Evolutionary conservation across 2,888 invertebrate genomes (phyloP).

Genomic region (Temnothorax unifasciatus): DNA sequence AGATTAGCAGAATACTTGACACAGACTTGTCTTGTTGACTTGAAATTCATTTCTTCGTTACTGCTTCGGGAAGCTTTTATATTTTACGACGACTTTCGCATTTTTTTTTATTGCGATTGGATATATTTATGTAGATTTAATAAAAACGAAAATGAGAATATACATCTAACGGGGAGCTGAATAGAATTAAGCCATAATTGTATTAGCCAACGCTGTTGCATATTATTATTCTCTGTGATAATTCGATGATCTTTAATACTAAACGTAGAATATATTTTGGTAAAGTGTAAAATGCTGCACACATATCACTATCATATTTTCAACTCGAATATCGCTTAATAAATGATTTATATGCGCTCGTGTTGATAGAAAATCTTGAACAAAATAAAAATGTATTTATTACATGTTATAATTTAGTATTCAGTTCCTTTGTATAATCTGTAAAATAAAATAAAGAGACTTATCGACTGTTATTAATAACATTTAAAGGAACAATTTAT

Average conservation of each 20-base stretch:
- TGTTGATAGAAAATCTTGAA: not conserved
- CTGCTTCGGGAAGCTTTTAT: conserved; percentile 13
- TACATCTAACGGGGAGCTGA: no score
- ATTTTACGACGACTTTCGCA: not conserved
- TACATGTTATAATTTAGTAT: not conserved
- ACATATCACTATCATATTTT: not conserved
- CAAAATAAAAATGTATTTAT: conserved; percentile 9
- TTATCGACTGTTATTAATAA: not conserved
- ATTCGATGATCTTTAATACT: not conserved
- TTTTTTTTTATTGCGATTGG: not conserved
- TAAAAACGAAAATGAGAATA: not conserved
- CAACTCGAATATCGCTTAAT: not conserved
- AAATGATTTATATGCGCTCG: not conserved
- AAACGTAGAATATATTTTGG: not conserved
- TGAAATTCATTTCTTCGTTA: not conserved
- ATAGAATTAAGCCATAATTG: conserved; percentile 1
- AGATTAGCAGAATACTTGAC: not conserved
- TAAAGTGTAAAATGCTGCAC: not conserved
- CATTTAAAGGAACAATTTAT: no score
- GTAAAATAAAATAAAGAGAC: not conserved
- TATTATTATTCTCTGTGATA: conserved; percentile 20
- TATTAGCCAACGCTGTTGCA: not conserved
- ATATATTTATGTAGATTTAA: not conserved
- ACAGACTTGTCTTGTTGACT: not conserved
- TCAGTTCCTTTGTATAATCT: not conserved